Percentiles rank a stretch among this genome's conserved stretches.
phyloP scores from a whole-genome alignment of 2,797 vertebrate species.

The Astyanax mexicanus region DNA sequence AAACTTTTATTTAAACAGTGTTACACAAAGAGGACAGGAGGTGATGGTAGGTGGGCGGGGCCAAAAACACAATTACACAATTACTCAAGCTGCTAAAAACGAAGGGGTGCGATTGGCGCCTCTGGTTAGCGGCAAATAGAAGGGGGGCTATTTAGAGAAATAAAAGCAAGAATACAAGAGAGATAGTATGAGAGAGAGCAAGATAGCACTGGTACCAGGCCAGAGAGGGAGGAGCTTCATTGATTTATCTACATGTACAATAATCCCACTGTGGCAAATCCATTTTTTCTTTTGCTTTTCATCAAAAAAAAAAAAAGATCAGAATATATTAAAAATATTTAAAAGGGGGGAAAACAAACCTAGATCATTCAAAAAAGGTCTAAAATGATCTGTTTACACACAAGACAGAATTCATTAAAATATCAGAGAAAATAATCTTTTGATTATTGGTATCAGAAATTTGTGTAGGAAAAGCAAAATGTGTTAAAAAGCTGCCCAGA shows the following conservation, averaged over 20 bases:
- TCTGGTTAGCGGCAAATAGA: background rate
- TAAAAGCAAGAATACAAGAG: conserved; percentile 1
- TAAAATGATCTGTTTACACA: conserved; percentile 58
- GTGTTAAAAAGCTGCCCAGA: conserved; percentile 73
- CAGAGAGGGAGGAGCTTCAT: background rate
- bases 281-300: conserved; percentile 39
- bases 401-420: conserved; percentile 56
- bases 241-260: conserved; percentile 44
- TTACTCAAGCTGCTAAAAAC: conserved; percentile 47
- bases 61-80: conserved; percentile 40
- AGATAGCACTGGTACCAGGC: background rate
- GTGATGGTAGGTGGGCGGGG: conserved; percentile 17
- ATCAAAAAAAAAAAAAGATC: conserved; percentile 27
- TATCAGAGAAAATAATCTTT: conserved; percentile 51
- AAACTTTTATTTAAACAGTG: conserved; percentile 63
- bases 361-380: conserved; percentile 52
- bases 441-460: conserved; percentile 61
- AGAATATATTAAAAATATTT: conserved; percentile 66
- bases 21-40: conserved; percentile 50
- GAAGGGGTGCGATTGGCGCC: background rate
- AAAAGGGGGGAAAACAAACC: conserved; percentile 58
- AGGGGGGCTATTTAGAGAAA: too few species aligned
- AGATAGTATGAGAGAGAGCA: conserved; percentile 12
- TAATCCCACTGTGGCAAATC: conserved; percentile 23
- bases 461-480: conserved; percentile 63